Evolutionary conservation across 2,113 vertebrate species (phyloP), one percentile per base, ranked within the genome.

Genomic region (Pygathrix nemaeus): DNA sequence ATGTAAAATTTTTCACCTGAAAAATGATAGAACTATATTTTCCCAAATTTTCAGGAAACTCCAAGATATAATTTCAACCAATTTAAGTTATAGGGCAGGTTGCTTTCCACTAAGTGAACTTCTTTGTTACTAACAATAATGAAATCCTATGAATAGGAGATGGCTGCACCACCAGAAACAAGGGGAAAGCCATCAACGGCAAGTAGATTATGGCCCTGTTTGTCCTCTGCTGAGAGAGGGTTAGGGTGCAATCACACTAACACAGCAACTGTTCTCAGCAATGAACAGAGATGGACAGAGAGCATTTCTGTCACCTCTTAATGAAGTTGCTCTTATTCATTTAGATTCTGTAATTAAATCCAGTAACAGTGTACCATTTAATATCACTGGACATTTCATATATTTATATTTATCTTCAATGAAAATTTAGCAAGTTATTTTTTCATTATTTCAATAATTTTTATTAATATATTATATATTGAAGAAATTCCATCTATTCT

Each of bases 61-160:
- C 57, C 6, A 43, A 93, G 21, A 21, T 78, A 90, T 7, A 66
- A 86, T 73, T 83, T 94, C 55, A 94, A 70, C 30, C 20, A 70
- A 27, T 45, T 59, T 79, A 87, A 78, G 23, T 21, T 79, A n/a
- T 59, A 87, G 87, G 8, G 27, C 25, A 84, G 17, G 38, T 27
- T 85, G 2, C 3, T 45, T 83, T 88, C 40, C 40, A 83, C 9
- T 55, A 64, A 86, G 10, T 30, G 16, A 78, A 86, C 4, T 50
- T 88, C 12, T 43, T 82, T 90, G 30, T 75, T 89, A 96, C 57
- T 80, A 97, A 96, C 97, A 88, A 48, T 85, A 82, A 90, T 25
- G 43, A 88, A 92, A 83, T 73, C 2, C 12, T 66, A 61, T 48
- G 35, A 75, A 76, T 5, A 96, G 38, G 27, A 50, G 40, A 93